Evolutionary conservation across 1,140 invertebrate species (phyloP), one percentile per base, ranked within the genome.

Genomic region (Acromyrmex charruanus): DNA sequence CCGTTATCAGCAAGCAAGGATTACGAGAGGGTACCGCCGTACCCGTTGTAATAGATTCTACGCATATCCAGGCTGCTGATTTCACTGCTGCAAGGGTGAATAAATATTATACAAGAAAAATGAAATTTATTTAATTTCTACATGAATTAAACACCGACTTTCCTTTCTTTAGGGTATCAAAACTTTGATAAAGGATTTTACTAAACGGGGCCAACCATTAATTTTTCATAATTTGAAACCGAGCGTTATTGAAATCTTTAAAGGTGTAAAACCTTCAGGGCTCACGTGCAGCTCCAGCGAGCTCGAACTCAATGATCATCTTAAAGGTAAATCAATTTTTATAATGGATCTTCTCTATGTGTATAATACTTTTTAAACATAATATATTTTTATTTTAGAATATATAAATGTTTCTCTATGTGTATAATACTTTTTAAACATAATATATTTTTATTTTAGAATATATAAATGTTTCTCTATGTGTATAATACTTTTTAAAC

Each of bases 201-300:
- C 96, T 28, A 96, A 95, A 66, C 96, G 97, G 85, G 97, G 97
- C n/a, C 97, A 98, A 93, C 96, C 96, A 7, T 95, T 98, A 35
- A 96, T 98, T 58, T 98, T 98, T 93, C 97, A 97, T 93, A 97
- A 97, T 91, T 94, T 97, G 88, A 97, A 97, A 93, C 97, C 97
- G 25, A 97, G 97, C 74, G 96, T 97, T 14, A 95, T 96, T 55
- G 95, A 95, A 55, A 97, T 97, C 88, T 97, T 98, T 93, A 96
- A 96, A 94, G 97, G 97, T 18, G 97, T 98, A 25, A 96, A 96
- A 89, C 97, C 97, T 18, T 96, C 96, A 68, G 96, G 96, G 90
- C 96, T 98, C 90, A 96, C 96, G 77, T 96, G 96, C 91, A 97
- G 96, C 92, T 94, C 96, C 39, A 97, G 96, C 84, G 96, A 97